These are phyloP conservation scores for Anagyrus pseudococci DNA, from an alignment of 2,888 invertebrate species.

Conservation along the genomic window DNA sequence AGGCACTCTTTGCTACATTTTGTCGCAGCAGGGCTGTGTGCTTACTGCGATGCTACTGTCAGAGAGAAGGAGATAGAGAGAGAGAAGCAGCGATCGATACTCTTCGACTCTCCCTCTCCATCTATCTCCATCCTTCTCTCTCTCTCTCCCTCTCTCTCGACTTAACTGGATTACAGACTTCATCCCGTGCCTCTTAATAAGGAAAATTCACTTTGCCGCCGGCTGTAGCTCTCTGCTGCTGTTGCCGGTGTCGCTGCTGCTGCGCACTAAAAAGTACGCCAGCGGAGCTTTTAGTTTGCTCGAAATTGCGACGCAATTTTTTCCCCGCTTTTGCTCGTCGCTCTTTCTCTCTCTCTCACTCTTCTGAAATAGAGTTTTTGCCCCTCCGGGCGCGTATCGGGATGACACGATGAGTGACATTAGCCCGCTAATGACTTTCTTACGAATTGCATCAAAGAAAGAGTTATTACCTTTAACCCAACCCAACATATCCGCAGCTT, in stretches of 20 bases:
- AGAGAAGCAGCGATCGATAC: constrained; percentile 4
- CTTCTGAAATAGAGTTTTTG: background rate
- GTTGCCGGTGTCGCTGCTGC: background rate
- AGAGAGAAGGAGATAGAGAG: background rate
- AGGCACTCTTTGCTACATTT: too few relatives aligned
- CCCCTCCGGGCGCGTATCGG: background rate
- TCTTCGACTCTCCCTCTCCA: background rate
- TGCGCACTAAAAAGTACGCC: too few relatives aligned
- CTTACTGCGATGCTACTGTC: too few relatives aligned
- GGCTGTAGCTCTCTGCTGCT: background rate
- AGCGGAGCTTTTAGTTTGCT: too few relatives aligned
- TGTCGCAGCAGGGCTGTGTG: too few relatives aligned
- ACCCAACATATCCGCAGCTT: too few relatives aligned
- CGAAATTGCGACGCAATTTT: too few relatives aligned
- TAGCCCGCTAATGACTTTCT: constrained; percentile 19
- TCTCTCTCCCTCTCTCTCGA: background rate
- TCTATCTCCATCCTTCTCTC: too few relatives aligned
- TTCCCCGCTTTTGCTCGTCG: background rate
- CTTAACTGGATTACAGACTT: constrained; percentile 18
- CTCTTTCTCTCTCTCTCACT: background rate
- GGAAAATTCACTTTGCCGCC: constrained; percentile 22
- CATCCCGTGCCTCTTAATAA: constrained; percentile 8
- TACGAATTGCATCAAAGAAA: too few relatives aligned
- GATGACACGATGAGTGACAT: constrained; percentile 8
- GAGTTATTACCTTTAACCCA: too few relatives aligned